Conservation (phyloP, 1,140 invertebrate species). For the Drosophila ironensis region DNA sequence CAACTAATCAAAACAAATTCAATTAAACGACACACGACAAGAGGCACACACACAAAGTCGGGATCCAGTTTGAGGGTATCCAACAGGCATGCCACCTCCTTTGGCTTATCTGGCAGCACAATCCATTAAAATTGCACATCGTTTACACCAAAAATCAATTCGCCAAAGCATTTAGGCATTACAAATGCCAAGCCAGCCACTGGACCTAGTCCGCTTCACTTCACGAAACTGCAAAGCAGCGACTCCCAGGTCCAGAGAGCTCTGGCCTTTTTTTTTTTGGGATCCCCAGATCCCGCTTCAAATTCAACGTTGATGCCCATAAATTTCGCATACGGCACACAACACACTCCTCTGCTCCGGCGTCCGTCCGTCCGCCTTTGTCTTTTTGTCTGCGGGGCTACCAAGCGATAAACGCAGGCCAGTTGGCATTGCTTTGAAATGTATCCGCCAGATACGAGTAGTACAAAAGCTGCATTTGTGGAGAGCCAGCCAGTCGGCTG, state of each 20-base stretch:
- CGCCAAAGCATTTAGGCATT: constrained; percentile 81
- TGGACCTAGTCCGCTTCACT: constrained; percentile 40
- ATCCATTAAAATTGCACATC: constrained; percentile 82
- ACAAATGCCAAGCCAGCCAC: constrained; percentile 79
- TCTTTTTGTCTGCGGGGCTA: constrained; percentile 44
- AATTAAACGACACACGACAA: constrained; percentile 74
- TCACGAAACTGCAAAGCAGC: neutral
- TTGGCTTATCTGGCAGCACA: constrained; percentile 78
- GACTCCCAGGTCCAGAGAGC: neutral
- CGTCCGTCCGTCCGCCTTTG: neutral
- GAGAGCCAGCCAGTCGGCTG: constrained; percentile 25
- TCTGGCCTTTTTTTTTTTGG: constrained; percentile 15
- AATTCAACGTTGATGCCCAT: constrained; percentile 77
- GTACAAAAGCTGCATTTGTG: constrained; percentile 49
- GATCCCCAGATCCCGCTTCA: constrained; percentile 60
- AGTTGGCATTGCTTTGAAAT: constrained; percentile 74
- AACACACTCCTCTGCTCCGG: neutral
- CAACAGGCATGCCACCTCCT: constrained; percentile 27
- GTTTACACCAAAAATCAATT: constrained; percentile 82
- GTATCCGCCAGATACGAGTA: constrained; percentile 67
- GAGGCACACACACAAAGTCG: constrained; percentile 11
- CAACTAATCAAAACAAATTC: constrained; percentile 81
- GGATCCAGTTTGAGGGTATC: neutral
- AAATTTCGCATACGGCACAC: constrained; percentile 68
- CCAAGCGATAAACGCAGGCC: constrained; percentile 68